phyloP scores from a whole-genome alignment of 2,888 invertebrate species.

The Phengaris arion region DNA sequence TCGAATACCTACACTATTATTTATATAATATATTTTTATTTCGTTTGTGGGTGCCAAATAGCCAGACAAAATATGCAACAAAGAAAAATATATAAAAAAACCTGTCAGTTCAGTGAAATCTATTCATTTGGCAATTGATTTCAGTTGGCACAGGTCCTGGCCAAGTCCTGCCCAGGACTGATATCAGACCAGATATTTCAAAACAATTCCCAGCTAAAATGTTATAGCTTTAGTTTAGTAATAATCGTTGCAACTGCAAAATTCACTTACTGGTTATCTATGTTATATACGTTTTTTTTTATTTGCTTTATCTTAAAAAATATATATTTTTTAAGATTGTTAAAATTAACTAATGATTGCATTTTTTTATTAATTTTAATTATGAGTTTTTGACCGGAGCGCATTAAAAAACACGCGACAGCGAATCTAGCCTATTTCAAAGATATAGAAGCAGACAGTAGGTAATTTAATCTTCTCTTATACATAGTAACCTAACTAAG shows the following conservation, averaged over 20 bases:
- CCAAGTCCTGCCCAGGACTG: neutral
- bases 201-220: slow-evolving; percentile 10
- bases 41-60: neutral
- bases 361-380: too few species aligned
- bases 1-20: too few species aligned
- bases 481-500: too few species aligned
- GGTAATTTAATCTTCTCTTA: too few species aligned
- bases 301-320: too few species aligned
- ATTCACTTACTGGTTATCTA: neutral
- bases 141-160: slow-evolving; percentile 21
- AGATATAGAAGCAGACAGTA: too few species aligned
- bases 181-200: neutral
- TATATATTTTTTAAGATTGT: too few species aligned
- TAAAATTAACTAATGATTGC: too few species aligned
- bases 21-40: neutral
- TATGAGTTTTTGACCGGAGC: too few species aligned
- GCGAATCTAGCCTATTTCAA: too few species aligned
- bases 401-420: too few species aligned
- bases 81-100: neutral
- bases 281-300: too few species aligned
- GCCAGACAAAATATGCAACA: neutral
- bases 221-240: neutral
- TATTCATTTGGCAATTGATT: slow-evolving; percentile 28
- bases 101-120: neutral
- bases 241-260: neutral